phyloP scores from a whole-genome alignment of 2,797 vertebrate species.

The Margarornis squamiger region DNA sequence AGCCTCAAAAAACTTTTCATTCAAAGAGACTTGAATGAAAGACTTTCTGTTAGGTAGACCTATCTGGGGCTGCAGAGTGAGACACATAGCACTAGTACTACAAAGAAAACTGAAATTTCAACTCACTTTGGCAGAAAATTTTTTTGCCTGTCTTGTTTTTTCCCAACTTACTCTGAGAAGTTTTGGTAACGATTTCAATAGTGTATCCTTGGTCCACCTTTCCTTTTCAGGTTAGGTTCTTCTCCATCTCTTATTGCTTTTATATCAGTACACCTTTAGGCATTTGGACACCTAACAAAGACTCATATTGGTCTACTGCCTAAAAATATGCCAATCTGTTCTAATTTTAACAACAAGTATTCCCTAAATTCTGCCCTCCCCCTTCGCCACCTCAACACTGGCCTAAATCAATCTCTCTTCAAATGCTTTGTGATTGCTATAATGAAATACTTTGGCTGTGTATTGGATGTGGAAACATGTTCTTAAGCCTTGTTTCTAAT shows the following conservation, averaged over 20 bases:
- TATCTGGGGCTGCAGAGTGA: neutral
- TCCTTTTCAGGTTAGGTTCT: neutral
- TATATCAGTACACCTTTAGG: neutral
- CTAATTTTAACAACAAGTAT: conserved; percentile 32
- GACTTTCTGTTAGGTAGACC: neutral
- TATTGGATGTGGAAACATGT: neutral
- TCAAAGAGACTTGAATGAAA: neutral
- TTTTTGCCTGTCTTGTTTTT: neutral
- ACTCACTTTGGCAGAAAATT: neutral
- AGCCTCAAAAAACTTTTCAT: neutral
- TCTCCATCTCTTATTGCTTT: neutral
- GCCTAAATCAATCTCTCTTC: conserved; percentile 38
- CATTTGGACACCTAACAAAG: conserved; percentile 6
- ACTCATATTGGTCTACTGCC: neutral
- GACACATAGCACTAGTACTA: neutral
- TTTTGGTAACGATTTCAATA: neutral
- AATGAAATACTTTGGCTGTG: conserved; percentile 33
- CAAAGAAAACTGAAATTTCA: neutral
- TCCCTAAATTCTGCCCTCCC: conserved; percentile 36
- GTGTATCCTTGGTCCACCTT: neutral
- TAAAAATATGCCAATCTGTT: conserved; percentile 38
- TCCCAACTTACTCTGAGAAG: neutral
- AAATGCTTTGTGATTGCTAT: conserved; percentile 48
- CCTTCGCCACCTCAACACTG: neutral
- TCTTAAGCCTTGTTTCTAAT: conserved; percentile 40